phyloP scores from a whole-genome alignment of 2,888 invertebrate genomes.

The Amphiduros pacificus region DNA sequence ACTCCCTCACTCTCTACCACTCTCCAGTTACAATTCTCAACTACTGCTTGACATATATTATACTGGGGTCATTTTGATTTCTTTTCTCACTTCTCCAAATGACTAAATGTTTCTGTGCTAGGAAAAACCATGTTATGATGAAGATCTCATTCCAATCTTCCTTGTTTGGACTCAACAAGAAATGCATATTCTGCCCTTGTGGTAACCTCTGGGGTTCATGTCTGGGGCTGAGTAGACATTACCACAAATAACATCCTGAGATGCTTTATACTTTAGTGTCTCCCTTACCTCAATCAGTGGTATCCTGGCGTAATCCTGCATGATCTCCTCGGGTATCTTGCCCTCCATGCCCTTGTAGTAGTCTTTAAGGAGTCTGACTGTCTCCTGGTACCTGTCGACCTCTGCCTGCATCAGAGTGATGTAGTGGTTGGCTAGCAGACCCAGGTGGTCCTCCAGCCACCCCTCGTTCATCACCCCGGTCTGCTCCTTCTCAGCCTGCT shows the following conservation, averaged over 20 bases:
- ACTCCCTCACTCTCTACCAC: too few relatives aligned
- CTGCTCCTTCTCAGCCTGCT: conserved; percentile 53
- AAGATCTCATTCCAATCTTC: too few relatives aligned
- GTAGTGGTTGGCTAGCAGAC: conserved; percentile 56
- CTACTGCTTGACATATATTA: too few relatives aligned
- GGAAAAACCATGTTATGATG: too few relatives aligned
- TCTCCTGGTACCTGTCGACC: conserved; percentile 58
- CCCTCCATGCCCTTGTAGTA: conserved; percentile 59
- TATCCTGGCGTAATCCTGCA: conserved; percentile 48
- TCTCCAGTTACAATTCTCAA: too few relatives aligned
- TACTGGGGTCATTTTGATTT: too few relatives aligned
- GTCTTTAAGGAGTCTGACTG: conserved; percentile 55
- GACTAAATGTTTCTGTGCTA: too few relatives aligned
- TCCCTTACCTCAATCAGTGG: conserved; percentile 56
- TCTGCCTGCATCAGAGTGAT: conserved; percentile 55
- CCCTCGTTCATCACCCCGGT: conserved; percentile 52
- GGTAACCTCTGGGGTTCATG: neutral
- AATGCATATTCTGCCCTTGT: neutral
- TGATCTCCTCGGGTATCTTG: conserved; percentile 53
- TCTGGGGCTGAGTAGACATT: too few relatives aligned
- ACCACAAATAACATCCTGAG: too few relatives aligned
- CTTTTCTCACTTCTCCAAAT: too few relatives aligned
- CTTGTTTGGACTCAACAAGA: too few relatives aligned
- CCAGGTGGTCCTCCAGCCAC: conserved; percentile 58
- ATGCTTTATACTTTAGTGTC: too few relatives aligned